Conservation (phyloP, 1,140 invertebrate species). For the Apolygus lucorum region DNA sequence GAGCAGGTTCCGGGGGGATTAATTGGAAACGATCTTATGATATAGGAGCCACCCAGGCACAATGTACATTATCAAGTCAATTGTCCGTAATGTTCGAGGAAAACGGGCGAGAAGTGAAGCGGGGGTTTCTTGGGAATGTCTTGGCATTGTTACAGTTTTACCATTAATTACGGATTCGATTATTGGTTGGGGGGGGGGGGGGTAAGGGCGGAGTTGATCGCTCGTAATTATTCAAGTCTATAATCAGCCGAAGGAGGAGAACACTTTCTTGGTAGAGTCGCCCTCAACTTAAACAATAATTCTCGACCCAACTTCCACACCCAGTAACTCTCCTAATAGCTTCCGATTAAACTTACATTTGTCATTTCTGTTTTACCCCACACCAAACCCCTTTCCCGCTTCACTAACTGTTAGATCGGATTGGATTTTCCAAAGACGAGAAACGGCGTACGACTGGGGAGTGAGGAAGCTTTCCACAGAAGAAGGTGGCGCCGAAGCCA, state of each 20-base stretch:
- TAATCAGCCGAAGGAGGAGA: constrained; percentile 18
- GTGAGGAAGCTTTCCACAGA: too few relatives aligned
- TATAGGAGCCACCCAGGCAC: constrained; percentile 17
- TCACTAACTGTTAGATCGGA: background rate
- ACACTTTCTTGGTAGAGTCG: constrained; percentile 19
- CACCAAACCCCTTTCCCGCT: background rate
- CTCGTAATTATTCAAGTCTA: constrained; percentile 21
- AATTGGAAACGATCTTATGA: constrained; percentile 21
- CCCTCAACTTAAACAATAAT: constrained; percentile 28
- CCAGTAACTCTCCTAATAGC: constrained; percentile 20
- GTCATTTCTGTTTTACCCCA: constrained; percentile 19
- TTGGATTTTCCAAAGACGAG: background rate
- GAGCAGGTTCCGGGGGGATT: background rate
- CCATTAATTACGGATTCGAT: constrained; percentile 24
- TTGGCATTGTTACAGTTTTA: constrained; percentile 24
- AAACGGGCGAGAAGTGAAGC: too few relatives aligned
- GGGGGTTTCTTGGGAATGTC: constrained; percentile 18
- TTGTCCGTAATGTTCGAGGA: constrained; percentile 20
- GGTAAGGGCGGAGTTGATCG: constrained; percentile 19
- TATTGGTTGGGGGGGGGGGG: background rate
- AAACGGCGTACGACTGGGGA: background rate
- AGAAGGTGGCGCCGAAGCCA: constrained; percentile 12
- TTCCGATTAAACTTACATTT: constrained; percentile 30
- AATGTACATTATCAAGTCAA: constrained; percentile 24
- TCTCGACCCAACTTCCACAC: constrained; percentile 22